Evolutionary conservation across 2,797 vertebrate species (phyloP), one percentile per base, ranked within the genome.

Genomic region (Chrosomus eos): DNA sequence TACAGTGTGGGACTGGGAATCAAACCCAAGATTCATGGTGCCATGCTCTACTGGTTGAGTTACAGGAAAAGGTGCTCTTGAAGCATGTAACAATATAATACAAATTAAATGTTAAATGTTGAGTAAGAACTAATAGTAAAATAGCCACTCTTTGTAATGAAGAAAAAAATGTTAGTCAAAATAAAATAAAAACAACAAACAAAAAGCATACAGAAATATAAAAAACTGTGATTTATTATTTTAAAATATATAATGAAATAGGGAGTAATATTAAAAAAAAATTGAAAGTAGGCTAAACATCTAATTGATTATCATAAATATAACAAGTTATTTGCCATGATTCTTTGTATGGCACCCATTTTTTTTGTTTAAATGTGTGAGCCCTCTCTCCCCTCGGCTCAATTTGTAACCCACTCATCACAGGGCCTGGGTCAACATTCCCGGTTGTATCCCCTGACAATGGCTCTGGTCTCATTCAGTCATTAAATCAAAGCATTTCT

Each of bases 361-460:
- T n/a, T n/a, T 4, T n/a, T 8, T 55, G 0, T 11, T 66, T 31
- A 1, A 5, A 48, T 33, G 11, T 23, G 26, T 8, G 3, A 48
- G 28, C 11, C 40, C 60, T 60, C 58, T 66, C n/a, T 45, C 60
- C 38, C 60, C 38, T 45, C 26, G 1, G 19, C 77, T 79, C 40
- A 31, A 45, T 82, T 45, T 14, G 1, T 5, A 82, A 68, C 19
- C 18, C 76, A 48, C 38, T 58, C 11, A 58, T 76, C 51, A 38
- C 13, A 76, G 5, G 45, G 73, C 58, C 60, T 79, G 40, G 60
- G 40, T 33, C 60, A 66, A 33, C 60, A 80, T 80, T 80, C 77
- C 60, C 7, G 19, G 40, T 21, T 33, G 77, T 80, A 62, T 31
- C 43, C 62, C 40, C 19, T 14, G n/a, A 80, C 60, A 66, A 67